Conservation (phyloP, 2,888 invertebrate genomes). For the Rhodophaea formosa region DNA sequence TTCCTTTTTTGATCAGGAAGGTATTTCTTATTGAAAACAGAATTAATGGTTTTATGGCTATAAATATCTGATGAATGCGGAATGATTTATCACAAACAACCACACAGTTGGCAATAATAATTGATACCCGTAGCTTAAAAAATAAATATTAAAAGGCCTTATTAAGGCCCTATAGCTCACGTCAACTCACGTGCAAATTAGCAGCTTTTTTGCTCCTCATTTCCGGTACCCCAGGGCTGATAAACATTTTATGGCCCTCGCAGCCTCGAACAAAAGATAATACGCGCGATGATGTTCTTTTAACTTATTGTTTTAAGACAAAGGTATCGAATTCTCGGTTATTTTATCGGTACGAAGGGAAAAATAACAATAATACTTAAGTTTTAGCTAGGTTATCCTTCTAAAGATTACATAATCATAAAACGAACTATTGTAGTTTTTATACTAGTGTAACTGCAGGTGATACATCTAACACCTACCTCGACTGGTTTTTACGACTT, state of each 20-base stretch:
- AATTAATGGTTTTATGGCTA: no score
- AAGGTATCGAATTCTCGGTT: background rate
- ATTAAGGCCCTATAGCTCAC: no score
- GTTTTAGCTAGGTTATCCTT: background rate
- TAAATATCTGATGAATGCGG: no score
- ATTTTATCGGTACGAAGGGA: background rate
- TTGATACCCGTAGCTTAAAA: no score
- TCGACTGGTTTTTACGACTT: no score
- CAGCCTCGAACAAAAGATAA: background rate
- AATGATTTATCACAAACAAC: no score
- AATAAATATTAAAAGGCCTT: background rate
- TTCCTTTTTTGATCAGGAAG: no score
- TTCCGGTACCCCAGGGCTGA: constrained; percentile 1
- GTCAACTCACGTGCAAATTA: constrained; percentile 1
- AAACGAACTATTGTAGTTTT: background rate
- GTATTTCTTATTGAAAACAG: no score
- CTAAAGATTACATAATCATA: background rate
- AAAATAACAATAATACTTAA: background rate
- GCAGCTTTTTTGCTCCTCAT: background rate
- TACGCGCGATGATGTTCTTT: no score
- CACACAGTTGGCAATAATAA: no score
- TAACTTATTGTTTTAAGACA: no score
- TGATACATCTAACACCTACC: background rate
- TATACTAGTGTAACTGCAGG: background rate
- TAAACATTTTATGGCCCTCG: constrained; percentile 5